Base-by-base conservation (phyloP, 2,113 vertebrate species). In the Coturnix japonica region DNA sequence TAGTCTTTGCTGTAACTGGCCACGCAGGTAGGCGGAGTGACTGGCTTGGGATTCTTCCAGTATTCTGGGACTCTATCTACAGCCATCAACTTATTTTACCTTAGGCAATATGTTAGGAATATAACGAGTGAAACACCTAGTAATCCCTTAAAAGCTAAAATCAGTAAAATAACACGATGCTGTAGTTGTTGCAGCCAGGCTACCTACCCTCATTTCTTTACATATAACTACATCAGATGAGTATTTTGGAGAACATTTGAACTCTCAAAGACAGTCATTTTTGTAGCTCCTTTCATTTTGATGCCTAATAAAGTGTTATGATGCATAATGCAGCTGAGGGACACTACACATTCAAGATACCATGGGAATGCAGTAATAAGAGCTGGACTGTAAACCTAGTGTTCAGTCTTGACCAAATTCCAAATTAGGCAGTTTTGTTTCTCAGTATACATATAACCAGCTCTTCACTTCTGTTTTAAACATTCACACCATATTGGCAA, bases 401-500 rank as follows among this genome's bases (percentile, higher is more conserved):
- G 19, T 33, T 78, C 85, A 65, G 72, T 81, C 57, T 66, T 0
- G 0, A 70, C 65, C 60, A 77, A 1, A 90, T 81, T 89, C 51
- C 57, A 69, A 61, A 11, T 65, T 64, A 67, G 59, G 13, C 60
- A 59, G 14, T 76, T 70, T 8, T 87, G 63, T 88, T 95, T 95
- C 16, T 23, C 57, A 37, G 5, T 71, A 41, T 37, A 53, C 59
- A 65, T 56, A 43, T 46, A 83, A 70, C 43, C 3, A 5, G 14
- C 72, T 72, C 76, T 81, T 88, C 66, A 13, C 49, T 88, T 78
- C 18, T 69, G n/a, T 78, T 88, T 90, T 84, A 84, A 78, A 65
- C 57, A 30, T 71, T 91, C 93, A 39, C 77, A 61, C 41, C 65
- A 54, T 54, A 30, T 64, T 90, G 65, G 44, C 59, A 86, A 37